Conservation (phyloP, 2,113 vertebrate genomes). For the Philantomba maxwellii region DNA sequence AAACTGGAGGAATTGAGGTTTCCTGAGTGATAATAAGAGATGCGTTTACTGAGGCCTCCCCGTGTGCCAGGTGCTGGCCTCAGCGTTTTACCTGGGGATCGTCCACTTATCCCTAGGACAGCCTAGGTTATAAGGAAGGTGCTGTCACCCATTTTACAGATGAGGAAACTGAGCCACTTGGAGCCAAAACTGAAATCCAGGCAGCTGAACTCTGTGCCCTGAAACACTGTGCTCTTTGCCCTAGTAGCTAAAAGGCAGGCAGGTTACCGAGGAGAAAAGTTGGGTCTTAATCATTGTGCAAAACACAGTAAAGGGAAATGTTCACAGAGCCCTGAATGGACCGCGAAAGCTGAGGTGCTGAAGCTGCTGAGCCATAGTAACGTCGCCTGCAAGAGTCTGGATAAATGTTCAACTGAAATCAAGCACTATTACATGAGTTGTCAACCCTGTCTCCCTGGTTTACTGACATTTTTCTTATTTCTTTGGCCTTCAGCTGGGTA, state of each 20-base stretch:
- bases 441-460: neutral
- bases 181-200: neutral
- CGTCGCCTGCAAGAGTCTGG: neutral
- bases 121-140: neutral
- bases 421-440: neutral
- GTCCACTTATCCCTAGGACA: neutral
- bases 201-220: neutral
- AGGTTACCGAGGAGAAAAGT: neutral
- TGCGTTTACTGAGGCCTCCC: no score
- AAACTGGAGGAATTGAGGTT: neutral
- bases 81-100: neutral
- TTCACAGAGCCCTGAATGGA: neutral
- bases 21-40: neutral
- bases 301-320: neutral
- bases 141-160: neutral
- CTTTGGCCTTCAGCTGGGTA: neutral
- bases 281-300: neutral
- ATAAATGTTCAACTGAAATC: neutral
- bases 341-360: neutral
- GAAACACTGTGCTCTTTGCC: neutral
- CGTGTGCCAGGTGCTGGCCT: accelerated
- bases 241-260: neutral
- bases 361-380: neutral
- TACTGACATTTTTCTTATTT: neutral
- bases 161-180: neutral